Base-by-base conservation (phyloP, 2,113 vertebrate species). In the Brachyistius frenatus region DNA sequence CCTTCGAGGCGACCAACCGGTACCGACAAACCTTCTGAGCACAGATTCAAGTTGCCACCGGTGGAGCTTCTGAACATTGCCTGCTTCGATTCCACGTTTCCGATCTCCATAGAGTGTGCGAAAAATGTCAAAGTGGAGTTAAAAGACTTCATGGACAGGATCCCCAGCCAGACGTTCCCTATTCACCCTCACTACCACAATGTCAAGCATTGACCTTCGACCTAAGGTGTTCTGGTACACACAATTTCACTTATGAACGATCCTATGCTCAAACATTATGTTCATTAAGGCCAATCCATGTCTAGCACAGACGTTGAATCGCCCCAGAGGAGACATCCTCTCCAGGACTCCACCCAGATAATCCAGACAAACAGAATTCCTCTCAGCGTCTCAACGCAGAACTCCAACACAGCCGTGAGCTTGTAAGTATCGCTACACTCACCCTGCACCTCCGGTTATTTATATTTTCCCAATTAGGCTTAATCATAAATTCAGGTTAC, bases 31-130 rank as follows among this genome's bases (percentile, higher is more conserved):
- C 47, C 23, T 41, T 31, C 65, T 54, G 47, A 58, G 49, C 36
- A 62, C 74, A 77, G 37, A 47, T 76, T 32, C 46, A 58, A 66
- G 4, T 53, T 52, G 23, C 47, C 36, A 53, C 36, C 64, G 36
- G 7, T 10, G 4, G 36, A 61, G 56, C 16, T 14, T 62, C 36
- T 35, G 10, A 46, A 61, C 8, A 6, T 61, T 56, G 10, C 37
- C 32, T 61, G 39, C 47, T 61, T 61, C 23, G 47, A 50, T 30
- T 61, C 35, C 30, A 44, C 35, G 36, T 54, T n/a, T 68, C 15
- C 11, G 33, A 33, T 11, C 16, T 30, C 15, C 5, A 9, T 30
- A 15, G 0, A 44, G 10, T 7, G 13, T 6, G 11, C 0, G 10
- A 9, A 32, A 49, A 58, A 66, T 16, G 14, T 52, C 13, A 44